Evolutionary conservation across 2,888 invertebrate species (phyloP).

Genomic region (Mesodorylaimus sp.): DNA sequence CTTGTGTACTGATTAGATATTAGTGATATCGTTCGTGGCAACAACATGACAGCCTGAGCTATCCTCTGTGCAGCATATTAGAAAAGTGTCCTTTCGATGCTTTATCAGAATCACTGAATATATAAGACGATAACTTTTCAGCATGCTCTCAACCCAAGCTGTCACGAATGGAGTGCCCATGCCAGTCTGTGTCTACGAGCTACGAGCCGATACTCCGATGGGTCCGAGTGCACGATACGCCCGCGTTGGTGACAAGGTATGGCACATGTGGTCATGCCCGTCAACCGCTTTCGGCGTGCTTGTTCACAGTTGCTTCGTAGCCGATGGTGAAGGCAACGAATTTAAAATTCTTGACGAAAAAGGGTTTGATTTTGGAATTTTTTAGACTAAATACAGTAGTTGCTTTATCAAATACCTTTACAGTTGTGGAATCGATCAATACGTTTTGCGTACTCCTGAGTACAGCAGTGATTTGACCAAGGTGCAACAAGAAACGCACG

Average conservation of each 20-base stretch:
- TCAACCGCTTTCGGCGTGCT: conserved; percentile 12
- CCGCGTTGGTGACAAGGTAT: conserved; percentile 11
- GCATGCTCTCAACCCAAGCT: conserved; percentile 4
- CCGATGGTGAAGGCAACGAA: conserved; percentile 8
- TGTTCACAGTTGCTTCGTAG: conserved; percentile 11
- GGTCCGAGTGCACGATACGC: conserved; percentile 9
- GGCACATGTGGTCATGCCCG: conserved; percentile 12
- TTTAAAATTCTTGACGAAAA: conserved; percentile 8
- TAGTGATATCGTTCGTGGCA: no score
- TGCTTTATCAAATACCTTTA: no score
- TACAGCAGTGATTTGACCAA: conserved; percentile 7
- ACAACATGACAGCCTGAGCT: no score
- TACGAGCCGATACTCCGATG: conserved; percentile 8
- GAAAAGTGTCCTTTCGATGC: no score
- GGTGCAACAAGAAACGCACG: conserved; percentile 8
- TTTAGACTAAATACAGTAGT: no score
- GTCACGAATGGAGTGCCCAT: neutral
- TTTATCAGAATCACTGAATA: no score
- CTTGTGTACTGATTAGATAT: no score
- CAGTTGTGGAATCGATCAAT: conserved; percentile 10
- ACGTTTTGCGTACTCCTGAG: conserved; percentile 8
- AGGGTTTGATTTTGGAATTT: no score
- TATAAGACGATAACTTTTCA: no score
- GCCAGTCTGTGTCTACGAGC: conserved; percentile 9
- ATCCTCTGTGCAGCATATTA: no score